A percentile compares a stretch with the other conserved stretches of the same genome.
phyloP scores from a whole-genome alignment of 1,140 invertebrate species.

The Phortica variegata region DNA sequence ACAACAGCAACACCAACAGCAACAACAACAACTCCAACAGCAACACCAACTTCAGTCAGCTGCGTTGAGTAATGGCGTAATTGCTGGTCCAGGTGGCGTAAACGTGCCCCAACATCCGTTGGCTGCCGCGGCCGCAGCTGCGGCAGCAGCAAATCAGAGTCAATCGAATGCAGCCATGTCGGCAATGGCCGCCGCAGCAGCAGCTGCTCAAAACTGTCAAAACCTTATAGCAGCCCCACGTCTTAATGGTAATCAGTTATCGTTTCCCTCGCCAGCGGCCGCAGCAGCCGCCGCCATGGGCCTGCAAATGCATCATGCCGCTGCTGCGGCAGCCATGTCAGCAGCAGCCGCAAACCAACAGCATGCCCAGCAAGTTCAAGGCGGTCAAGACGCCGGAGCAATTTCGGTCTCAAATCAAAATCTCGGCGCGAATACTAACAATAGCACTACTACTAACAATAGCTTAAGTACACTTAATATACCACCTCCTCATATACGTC shows the following conservation, averaged over 20 bases:
- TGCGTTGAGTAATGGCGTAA: constrained; percentile 4
- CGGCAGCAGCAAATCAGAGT: constrained; percentile 20
- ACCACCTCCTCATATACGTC: constrained; percentile 70
- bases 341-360: constrained; percentile 28
- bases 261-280: constrained; percentile 50
- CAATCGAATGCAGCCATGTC: constrained; percentile 27
- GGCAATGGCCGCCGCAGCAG: constrained; percentile 25
- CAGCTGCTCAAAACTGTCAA: constrained; percentile 38
- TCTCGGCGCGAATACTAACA: constrained; percentile 29
- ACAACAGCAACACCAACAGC: constrained; percentile 16
- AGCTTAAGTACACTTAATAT: constrained; percentile 58
- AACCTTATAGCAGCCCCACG: constrained; percentile 49
- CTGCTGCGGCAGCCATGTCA: constrained; percentile 50
- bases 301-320: constrained; percentile 53
- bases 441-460: constrained; percentile 46
- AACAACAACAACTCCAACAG: constrained; percentile 12
- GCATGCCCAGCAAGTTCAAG: constrained; percentile 32
- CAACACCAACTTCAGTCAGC: neutral
- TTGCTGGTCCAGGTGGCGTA: neutral
- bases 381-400: constrained; percentile 10
- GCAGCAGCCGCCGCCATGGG: constrained; percentile 54
- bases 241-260: constrained; percentile 48
- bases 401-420: constrained; percentile 10
- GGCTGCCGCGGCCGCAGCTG: neutral
- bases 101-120: constrained; percentile 11